Evolutionary conservation across 2,797 vertebrate species (phyloP).

Genomic region (Melanotaenia pygmaea): DNA sequence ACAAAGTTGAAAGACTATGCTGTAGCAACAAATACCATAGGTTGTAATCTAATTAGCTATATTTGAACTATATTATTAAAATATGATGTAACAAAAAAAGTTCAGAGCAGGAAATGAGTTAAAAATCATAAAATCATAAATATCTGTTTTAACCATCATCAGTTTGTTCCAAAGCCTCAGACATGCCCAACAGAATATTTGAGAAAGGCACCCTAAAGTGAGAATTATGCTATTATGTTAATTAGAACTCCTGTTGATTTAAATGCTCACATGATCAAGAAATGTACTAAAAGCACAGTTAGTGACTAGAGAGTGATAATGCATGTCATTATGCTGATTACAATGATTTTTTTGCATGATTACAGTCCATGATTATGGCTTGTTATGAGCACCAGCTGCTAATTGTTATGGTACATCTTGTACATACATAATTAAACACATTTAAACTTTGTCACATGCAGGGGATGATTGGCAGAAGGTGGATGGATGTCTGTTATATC

Average conservation of each 20-base stretch:
- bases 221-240: not conserved
- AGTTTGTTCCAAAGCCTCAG: not conserved
- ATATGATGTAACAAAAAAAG: no score
- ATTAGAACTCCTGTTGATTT: slow-evolving; percentile 9
- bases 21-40: no score
- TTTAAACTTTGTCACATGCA: slow-evolving; percentile 14
- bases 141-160: not conserved
- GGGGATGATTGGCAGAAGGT: not conserved
- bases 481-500: not conserved
- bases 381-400: slow-evolving; percentile 41
- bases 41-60: no score
- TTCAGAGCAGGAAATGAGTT: not conserved
- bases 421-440: slow-evolving; percentile 29
- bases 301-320: slow-evolving; percentile 26
- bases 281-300: slow-evolving; percentile 48
- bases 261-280: slow-evolving; percentile 53
- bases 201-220: no score
- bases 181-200: not conserved
- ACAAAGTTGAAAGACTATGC: no score
- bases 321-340: slow-evolving; percentile 48
- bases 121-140: not conserved
- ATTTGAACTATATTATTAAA: no score
- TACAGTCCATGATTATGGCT: slow-evolving; percentile 32
- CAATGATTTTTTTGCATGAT: slow-evolving; percentile 14
- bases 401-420: slow-evolving; percentile 64